Base-by-base conservation (phyloP, 2,113 vertebrate genomes). In the Nycticebus coucang region DNA sequence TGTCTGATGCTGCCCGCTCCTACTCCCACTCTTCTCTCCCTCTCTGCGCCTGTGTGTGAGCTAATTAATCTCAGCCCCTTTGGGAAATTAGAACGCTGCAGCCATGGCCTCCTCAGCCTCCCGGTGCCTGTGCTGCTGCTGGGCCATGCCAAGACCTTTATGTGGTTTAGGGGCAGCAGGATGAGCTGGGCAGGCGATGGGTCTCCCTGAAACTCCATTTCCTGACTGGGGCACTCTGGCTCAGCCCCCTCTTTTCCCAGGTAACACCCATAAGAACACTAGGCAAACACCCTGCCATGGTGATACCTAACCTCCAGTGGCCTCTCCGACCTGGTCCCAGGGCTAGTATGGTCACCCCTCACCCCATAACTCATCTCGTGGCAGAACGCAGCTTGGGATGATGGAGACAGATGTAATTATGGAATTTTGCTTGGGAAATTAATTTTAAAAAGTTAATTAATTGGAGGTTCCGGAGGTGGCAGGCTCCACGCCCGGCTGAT, bases 1-100 rank as follows among this genome's bases (percentile, higher is more conserved):
- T 0, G 64, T 79, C 96, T 91, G 83, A 86, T 11, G 41, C 96
- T 85, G 55, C 94, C 97, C 84, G 3, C 94, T 95, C 96, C 95
- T 85, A 93, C 93, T 97, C 96, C 95, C 92, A 64, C 97, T 93
- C 96, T 96, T 62, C 87, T 95, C 90, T 91, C 84, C 75, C 93
- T 97, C 94, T 97, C 94, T 93, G 92, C 45, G 95, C 90, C 92
- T 98, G 97, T 98, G 97, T 97, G 96, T 85, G 97, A 98, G 97
- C 97, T 97, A 98, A 98, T 98, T 98, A 98, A 98, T 98, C 97
- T 98, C 95, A 96, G 97, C 96, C 97, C 97, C 97, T 96, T 96
- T 97, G 97, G 97, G 97, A 97, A 97, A 98, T 98, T 98, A 97
- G 95, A 97, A 94, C 89, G 93, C 96, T 0, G 66, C 94, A 95